phyloP scores from a whole-genome alignment of 2,113 vertebrate genomes.

The Paratilapia polleni region DNA sequence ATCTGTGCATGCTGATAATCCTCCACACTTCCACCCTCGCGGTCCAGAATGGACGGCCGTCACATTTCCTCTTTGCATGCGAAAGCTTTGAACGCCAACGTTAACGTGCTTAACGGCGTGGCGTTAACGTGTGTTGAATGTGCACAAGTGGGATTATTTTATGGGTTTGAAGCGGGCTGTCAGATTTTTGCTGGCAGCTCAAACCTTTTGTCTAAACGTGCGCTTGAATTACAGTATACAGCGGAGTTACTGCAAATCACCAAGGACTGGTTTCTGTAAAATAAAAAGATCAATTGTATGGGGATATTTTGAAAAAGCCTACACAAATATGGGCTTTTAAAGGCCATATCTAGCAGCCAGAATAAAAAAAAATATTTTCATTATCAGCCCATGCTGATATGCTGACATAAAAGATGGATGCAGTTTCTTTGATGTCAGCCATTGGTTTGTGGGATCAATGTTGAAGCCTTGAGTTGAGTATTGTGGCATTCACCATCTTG shows the following conservation, averaged over 20 bases:
- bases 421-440: too few relatives aligned
- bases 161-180: neutral
- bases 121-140: neutral
- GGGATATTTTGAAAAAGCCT: too few relatives aligned
- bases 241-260: neutral
- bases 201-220: neutral
- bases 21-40: neutral
- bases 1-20: neutral
- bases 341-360: neutral
- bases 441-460: neutral
- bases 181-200: neutral
- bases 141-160: slow-evolving; percentile 3
- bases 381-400: too few relatives aligned
- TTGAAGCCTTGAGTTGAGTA: neutral
- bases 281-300: neutral
- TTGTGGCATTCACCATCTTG: neutral
- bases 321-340: neutral
- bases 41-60: neutral
- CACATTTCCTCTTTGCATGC: neutral
- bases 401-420: too few relatives aligned
- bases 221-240: neutral
- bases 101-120: slow-evolving; percentile 1
- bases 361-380: too few relatives aligned
- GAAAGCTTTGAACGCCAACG: neutral
- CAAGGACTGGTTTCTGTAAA: neutral